phyloP scores from a whole-genome alignment of 2,888 invertebrate species.

The Drosophila percnosoma region DNA sequence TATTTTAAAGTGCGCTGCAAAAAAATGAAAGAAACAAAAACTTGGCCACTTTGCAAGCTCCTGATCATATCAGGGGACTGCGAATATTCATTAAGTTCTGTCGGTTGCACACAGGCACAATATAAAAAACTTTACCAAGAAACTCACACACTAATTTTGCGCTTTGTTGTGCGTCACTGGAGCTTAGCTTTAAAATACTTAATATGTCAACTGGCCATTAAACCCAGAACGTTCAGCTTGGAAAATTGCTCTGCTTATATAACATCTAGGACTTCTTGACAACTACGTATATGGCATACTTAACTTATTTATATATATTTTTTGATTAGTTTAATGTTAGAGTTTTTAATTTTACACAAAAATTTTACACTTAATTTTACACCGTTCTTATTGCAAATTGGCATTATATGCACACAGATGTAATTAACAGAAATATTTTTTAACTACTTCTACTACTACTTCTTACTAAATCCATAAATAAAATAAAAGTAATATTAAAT shows the following conservation, averaged over 20 bases:
- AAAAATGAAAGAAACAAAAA: slow-evolving; percentile 15
- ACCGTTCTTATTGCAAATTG: not conserved
- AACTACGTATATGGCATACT: not conserved
- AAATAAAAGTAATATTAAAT: not conserved
- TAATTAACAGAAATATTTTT: not conserved
- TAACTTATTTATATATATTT: not conserved
- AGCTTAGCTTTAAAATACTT: slow-evolving; percentile 16
- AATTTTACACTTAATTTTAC: no score
- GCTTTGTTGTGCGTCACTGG: slow-evolving; percentile 1
- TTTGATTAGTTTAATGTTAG: not conserved
- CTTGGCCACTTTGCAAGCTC: slow-evolving; percentile 31
- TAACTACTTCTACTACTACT: no score
- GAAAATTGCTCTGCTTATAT: not conserved
- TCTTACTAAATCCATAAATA: not conserved
- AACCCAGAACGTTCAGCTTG: not conserved
- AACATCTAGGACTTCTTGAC: not conserved
- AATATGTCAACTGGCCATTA: slow-evolving; percentile 20
- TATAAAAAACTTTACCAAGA: slow-evolving; percentile 6
- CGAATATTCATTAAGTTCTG: slow-evolving; percentile 10
- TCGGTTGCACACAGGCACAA: not conserved
- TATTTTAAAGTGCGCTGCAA: slow-evolving; percentile 61
- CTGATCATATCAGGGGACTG: slow-evolving; percentile 4
- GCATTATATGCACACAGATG: not conserved
- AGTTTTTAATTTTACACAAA: not conserved
- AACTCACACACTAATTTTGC: slow-evolving; percentile 23